Evolutionary conservation across 2,113 vertebrate genomes (phyloP), one percentile per base, ranked within the genome.

Genomic region (Bos indicus): DNA sequence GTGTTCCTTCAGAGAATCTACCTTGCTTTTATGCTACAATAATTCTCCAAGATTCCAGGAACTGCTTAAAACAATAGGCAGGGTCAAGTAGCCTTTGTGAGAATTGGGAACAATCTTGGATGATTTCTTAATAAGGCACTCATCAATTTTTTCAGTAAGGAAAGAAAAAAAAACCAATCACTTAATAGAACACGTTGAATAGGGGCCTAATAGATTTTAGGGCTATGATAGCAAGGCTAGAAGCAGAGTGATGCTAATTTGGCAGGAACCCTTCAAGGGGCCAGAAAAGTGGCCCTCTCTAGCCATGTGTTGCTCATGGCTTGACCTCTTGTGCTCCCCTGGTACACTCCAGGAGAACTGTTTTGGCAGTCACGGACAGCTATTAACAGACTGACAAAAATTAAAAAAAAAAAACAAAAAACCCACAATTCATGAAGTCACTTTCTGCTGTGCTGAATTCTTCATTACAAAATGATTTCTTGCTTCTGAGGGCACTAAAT

Each of bases 1-100:
- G 1, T 57, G 21, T 71, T 91, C 43, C 80, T 97, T 86, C 48
- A 88, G 77, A 82, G 60, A 91, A 52, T 16, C 40, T 43, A 56
- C 43, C 25, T 95, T 88, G 71, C 26, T 93, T 84, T 90, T 23
- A n/a, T 4, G 10, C 7, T 51, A 4, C 78, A 59, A 85, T 64
- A 88, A n/a, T 90, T 95, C 46, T 92, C 87, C 64, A 77, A 60
- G 48, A 87, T 93, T 64, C 21, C 54, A 84, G 95, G 74, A 94
- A 80, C 40, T 23, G 23, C 25, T 71, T 48, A 78, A 93, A 87
- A 91, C 30, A 77, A 43, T 11, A 33, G 52, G 36, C 48, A 78
- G 62, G 62, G 74, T 88, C 83, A 77, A 81, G 64, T n/a, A 48
- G 30, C 28, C 54, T 91, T 95, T 89, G 43, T 97, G 57, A 92